These are phyloP conservation scores for Huso huso DNA, from an alignment of 2,797 vertebrate species.

Conservation along the genomic window DNA sequence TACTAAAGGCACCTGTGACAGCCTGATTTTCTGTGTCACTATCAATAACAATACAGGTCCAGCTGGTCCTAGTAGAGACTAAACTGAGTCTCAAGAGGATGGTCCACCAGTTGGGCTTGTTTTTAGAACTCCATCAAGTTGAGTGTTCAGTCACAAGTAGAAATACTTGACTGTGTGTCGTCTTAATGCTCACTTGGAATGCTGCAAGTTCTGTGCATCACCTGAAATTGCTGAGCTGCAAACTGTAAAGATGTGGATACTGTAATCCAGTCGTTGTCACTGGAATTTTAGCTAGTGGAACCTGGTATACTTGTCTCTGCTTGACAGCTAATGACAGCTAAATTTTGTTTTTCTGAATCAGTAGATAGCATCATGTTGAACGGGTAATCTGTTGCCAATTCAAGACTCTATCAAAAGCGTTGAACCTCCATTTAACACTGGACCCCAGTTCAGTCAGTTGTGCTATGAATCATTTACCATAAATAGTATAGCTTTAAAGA, in stretches of 20 bases:
- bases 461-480: no score
- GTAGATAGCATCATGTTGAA: no score
- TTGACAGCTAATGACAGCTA: no score
- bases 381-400: no score
- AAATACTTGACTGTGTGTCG: constrained; percentile 25
- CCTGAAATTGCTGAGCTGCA: background rate
- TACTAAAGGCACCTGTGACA: no score
- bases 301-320: background rate
- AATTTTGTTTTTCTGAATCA: no score
- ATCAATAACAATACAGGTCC: no score
- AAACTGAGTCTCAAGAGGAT: constrained; percentile 56
- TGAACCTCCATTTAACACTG: no score
- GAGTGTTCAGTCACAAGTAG: constrained; percentile 16
- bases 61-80: constrained; percentile 33
- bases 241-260: constrained; percentile 23
- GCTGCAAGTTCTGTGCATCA: constrained; percentile 26
- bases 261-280: constrained; percentile 58
- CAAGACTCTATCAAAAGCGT: no score
- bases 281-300: constrained; percentile 17
- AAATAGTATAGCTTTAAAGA: no score
- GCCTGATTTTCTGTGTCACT: no score
- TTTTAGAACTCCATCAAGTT: constrained; percentile 40
- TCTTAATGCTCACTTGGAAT: constrained; percentile 33
- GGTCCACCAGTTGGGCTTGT: constrained; percentile 38
- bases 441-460: no score